These are phyloP conservation scores for Crotophaga sulcirostris DNA, from an alignment of 2,113 vertebrate species.

Conservation along the genomic window DNA sequence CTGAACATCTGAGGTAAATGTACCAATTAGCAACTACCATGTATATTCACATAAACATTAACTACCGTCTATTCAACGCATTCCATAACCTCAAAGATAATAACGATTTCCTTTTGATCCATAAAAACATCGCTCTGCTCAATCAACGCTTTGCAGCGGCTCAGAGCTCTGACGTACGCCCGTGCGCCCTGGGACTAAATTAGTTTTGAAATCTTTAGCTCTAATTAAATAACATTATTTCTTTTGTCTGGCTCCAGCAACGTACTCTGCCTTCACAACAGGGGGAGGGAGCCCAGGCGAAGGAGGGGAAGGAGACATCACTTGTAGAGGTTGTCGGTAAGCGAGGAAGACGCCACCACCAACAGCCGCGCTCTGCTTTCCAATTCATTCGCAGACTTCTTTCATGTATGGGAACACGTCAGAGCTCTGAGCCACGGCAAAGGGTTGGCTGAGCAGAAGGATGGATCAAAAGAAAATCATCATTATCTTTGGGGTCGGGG, in stretches of 20 bases:
- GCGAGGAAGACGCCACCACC: neutral
- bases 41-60: conserved; percentile 49
- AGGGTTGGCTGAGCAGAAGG: neutral
- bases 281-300: neutral
- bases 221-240: conserved; percentile 67
- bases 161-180: neutral
- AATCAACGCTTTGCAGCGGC: neutral
- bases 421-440: neutral
- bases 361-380: neutral
- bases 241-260: conserved; percentile 41
- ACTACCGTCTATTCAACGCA: conserved; percentile 41
- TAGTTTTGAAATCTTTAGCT: conserved; percentile 58
- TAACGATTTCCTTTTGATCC: conserved; percentile 70
- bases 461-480: neutral
- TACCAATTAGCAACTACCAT: conserved; percentile 55
- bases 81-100: conserved; percentile 60
- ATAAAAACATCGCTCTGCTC: conserved; percentile 33
- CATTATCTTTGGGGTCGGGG: neutral
- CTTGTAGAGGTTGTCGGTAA: neutral
- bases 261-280: neutral
- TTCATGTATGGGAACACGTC: neutral
- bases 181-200: conserved; percentile 34
- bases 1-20: conserved; percentile 57
- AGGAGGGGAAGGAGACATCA: neutral
- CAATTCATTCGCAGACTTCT: neutral